phyloP scores from a whole-genome alignment of 2,888 invertebrate species.

The Microctonus aethiopoides region DNA sequence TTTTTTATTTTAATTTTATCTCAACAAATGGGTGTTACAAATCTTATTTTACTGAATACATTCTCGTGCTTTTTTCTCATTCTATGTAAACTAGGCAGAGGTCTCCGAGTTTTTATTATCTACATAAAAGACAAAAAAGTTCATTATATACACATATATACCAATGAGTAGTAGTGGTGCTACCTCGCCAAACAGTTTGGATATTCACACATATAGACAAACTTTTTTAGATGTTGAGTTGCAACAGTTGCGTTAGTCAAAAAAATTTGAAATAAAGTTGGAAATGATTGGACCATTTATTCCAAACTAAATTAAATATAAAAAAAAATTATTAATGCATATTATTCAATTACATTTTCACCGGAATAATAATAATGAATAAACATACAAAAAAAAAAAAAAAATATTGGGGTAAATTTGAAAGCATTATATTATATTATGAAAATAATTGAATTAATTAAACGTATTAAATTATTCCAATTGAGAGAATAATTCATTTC shows the following conservation, averaged over 20 bases:
- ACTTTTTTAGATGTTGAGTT: too few species aligned
- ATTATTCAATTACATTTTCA: conserved; percentile 16
- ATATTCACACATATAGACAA: too few species aligned
- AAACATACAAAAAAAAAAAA: too few species aligned
- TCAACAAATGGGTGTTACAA: neutral
- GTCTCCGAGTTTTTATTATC: conserved; percentile 19
- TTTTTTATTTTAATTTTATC: too few species aligned
- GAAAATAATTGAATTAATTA: too few species aligned
- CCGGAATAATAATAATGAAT: neutral
- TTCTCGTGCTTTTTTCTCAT: conserved; percentile 2
- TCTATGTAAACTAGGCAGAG: conserved; percentile 39
- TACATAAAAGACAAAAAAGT: conserved; percentile 24
- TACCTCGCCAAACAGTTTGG: too few species aligned
- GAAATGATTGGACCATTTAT: neutral
- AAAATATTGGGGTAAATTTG: too few species aligned
- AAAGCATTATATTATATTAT: too few species aligned
- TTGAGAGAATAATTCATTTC: too few species aligned
- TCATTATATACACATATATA: neutral
- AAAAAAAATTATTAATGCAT: neutral
- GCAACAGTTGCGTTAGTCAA: neutral
- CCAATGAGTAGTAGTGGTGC: neutral
- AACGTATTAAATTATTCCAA: too few species aligned
- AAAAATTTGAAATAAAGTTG: conserved; percentile 2
- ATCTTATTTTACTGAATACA: conserved; percentile 14
- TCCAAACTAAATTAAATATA: neutral